These are phyloP conservation scores for Hanleya hanleyi DNA, from an alignment of 2,888 invertebrate species.

Conservation along the genomic window DNA sequence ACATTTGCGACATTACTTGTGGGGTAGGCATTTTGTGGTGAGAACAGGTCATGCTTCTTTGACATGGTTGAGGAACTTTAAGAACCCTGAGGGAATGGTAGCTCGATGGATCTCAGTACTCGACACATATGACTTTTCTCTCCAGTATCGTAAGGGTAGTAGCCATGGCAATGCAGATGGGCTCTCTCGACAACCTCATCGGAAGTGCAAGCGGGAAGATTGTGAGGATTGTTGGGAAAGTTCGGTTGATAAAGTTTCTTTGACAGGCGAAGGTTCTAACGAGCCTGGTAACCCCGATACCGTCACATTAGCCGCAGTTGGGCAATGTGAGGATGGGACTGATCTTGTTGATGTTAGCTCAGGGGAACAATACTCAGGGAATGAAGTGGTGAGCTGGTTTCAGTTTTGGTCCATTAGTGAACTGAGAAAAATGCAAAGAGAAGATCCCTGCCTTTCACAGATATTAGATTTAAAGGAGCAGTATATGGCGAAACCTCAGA, in stretches of 20 bases:
- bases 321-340: too few relatives aligned
- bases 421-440: not conserved
- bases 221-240: not conserved
- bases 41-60: conserved; percentile 48
- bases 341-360: too few relatives aligned
- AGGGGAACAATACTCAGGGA: too few relatives aligned
- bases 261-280: not conserved
- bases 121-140: conserved; percentile 21
- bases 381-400: too few relatives aligned
- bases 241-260: not conserved
- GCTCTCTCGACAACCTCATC: conserved; percentile 17
- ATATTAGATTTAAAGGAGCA: not conserved
- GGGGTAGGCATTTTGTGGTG: conserved; percentile 35
- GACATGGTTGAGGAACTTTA: conserved; percentile 34
- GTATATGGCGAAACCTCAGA: not conserved
- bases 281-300: too few relatives aligned
- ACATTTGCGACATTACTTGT: conserved; percentile 44
- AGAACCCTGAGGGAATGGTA: conserved; percentile 30
- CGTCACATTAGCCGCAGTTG: too few relatives aligned
- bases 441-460: not conserved
- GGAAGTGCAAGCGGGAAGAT: not conserved
- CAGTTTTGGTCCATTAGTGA: not conserved
- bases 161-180: conserved; percentile 27
- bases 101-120: conserved; percentile 31
- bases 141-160: conserved; percentile 23